Evolutionary conservation across 2,888 invertebrate genomes (phyloP), one percentile per base, ranked within the genome.

Genomic region (Microplitis deprimator): DNA sequence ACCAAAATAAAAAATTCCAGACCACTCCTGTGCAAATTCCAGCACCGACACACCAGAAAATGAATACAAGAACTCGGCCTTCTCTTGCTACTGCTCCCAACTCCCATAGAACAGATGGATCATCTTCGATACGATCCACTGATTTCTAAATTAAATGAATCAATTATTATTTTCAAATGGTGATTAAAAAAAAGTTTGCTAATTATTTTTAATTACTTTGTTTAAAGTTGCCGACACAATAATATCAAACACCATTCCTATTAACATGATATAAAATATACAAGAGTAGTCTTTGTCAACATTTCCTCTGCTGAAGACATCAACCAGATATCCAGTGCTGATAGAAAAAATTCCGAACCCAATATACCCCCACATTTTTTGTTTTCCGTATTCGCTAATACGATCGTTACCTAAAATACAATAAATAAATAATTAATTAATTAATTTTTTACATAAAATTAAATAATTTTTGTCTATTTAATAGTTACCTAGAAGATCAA

Each of bases 1-100:
- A 93, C 95, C 96, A 96, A 87, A 96, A 96, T 0, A 97, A 90
- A 87, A 97, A 98, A 83, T 96, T 94, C 96, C 97, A 97, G 29
- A 97, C 91, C 0, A 97, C 90, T 0, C 96, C 96, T 0, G 96
- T 96, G 83, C 96, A 94, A 81, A 97, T 91, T 0, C 98, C 98
- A 29, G 96, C 94, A 1, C 92, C 92, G 78, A 96, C 92, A 76
- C 96, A 95, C 94, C 97, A 96, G 17, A 95, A 79, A 76, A 95
- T 91, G 87, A 97, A 97, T 1, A 95, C 90, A 6, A 95, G 87
- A 17, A 96, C 85, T 76, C 87, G 83, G 67, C 87, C 84, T 73
- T 89, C 87, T 80, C 81, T 84, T 76, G 80, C 81, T 6, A 89
- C 82, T 13, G 80, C 80, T 77, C 84, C 77, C 40, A 89, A 59